Evolutionary conservation across 30 jellyfish, hydroid and myxozoan genomes (phyloP).

Genomic region (Aurelia sp.): DNA sequence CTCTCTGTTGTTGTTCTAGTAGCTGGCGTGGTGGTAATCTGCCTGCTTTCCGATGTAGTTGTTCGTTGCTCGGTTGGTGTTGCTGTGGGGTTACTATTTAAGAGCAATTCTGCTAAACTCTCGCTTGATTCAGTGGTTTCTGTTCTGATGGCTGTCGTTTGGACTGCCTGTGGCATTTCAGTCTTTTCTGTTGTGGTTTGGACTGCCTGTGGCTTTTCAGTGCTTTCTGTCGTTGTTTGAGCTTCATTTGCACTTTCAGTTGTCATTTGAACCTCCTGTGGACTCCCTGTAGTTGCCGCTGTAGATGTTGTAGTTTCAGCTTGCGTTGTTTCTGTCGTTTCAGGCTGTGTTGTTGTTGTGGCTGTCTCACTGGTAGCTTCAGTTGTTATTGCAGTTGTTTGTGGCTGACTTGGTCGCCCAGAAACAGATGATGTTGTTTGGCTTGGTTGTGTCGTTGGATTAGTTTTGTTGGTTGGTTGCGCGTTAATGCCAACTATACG

Average conservation of each 20-base stretch:
- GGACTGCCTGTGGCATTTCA: neutral
- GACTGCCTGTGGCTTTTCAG: neutral
- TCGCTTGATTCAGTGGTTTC: slow-evolving; percentile 47
- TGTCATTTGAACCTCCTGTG: neutral
- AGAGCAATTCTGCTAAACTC: slow-evolving; percentile 30
- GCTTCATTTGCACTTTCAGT: too few species aligned
- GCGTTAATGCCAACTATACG: slow-evolving; percentile 50
- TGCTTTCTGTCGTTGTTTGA: too few species aligned
- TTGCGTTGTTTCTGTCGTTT: slow-evolving; percentile 15
- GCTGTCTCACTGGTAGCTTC: neutral
- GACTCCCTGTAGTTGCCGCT: slow-evolving; percentile 18
- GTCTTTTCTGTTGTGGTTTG: slow-evolving; percentile 26
- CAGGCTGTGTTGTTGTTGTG: neutral
- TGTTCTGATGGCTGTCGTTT: neutral
- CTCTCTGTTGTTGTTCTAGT: slow-evolving; percentile 34
- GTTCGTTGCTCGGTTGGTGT: neutral
- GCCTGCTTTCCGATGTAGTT: slow-evolving; percentile 24
- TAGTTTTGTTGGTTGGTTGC: slow-evolving; percentile 24
- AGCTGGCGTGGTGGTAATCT: slow-evolving; percentile 33
- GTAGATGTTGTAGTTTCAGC: neutral
- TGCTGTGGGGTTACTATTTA: slow-evolving; percentile 17
- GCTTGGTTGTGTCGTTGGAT: slow-evolving; percentile 64
- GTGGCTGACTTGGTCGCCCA: neutral
- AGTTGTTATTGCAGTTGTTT: slow-evolving; percentile 1
- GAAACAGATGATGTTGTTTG: slow-evolving; percentile 12